Conservation (phyloP, 2,888 invertebrate species). For the Pseudoips prasinana region DNA sequence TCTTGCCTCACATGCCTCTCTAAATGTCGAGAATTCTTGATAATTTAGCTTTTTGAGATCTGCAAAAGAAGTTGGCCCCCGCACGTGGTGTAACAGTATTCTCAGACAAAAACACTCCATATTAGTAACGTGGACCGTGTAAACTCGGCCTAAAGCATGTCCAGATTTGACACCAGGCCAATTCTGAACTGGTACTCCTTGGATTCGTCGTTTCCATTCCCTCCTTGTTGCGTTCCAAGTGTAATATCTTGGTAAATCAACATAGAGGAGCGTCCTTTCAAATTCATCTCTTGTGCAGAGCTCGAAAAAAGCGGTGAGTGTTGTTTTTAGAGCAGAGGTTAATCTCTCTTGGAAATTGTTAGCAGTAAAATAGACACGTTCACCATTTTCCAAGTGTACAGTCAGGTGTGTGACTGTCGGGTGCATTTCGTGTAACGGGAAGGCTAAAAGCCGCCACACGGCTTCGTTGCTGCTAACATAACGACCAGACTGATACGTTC, state of each 20-base stretch:
- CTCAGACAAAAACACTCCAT: slow-evolving; percentile 28
- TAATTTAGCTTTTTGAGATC: slow-evolving; percentile 19
- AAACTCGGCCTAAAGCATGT: slow-evolving; percentile 26
- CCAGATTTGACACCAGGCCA: slow-evolving; percentile 21
- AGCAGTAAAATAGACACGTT: slow-evolving; percentile 26
- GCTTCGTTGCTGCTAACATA: slow-evolving; percentile 27
- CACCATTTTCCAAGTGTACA: slow-evolving; percentile 22
- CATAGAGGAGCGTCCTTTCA: slow-evolving; percentile 25
- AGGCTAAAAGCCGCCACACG: slow-evolving; percentile 19
- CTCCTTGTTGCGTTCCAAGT: slow-evolving; percentile 14
- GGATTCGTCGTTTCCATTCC: slow-evolving; percentile 20
- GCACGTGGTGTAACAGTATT: slow-evolving; percentile 22
- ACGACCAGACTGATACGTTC: slow-evolving; percentile 18
- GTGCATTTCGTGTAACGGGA: slow-evolving; percentile 26
- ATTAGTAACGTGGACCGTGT: slow-evolving; percentile 27
- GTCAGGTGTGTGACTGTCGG: slow-evolving; percentile 21
- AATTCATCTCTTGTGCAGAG: slow-evolving; percentile 23
- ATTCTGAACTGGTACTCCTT: slow-evolving; percentile 21
- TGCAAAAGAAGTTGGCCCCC: slow-evolving; percentile 20
- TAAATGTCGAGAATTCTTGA: slow-evolving; percentile 24
- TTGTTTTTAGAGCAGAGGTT: slow-evolving; percentile 15
- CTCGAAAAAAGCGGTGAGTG: slow-evolving; percentile 24
- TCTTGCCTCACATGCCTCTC: slow-evolving; percentile 28
- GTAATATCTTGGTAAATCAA: slow-evolving; percentile 21
- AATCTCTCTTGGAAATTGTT: slow-evolving; percentile 13